Conservation (phyloP, 1,140 invertebrate genomes). For the Zophobas morio region DNA sequence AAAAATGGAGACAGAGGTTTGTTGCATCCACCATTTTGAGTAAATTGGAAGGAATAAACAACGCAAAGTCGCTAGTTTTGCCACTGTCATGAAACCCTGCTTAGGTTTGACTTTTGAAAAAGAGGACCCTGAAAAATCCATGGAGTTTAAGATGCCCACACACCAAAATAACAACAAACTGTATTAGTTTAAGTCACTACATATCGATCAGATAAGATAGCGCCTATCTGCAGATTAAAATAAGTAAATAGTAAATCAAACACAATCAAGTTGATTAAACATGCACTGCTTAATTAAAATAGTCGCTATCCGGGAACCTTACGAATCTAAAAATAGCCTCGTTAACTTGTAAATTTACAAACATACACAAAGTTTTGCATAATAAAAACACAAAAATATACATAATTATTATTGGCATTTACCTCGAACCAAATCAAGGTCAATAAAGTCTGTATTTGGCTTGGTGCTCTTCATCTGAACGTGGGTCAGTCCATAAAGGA, state of each 20-base stretch:
- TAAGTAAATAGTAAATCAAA: too few species aligned
- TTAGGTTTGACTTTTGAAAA: constrained; percentile 95
- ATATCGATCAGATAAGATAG: too few species aligned
- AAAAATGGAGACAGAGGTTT: constrained; percentile 85
- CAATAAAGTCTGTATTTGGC: constrained; percentile 93
- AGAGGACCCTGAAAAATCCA: constrained; percentile 81
- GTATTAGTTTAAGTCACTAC: too few species aligned
- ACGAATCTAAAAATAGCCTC: too few species aligned
- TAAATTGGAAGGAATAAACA: constrained; percentile 87
- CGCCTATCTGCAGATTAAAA: too few species aligned
- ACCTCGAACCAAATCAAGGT: constrained; percentile 93
- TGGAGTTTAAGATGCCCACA: constrained; percentile 39
- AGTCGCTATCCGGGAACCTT: too few species aligned
- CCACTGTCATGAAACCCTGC: constrained; percentile 86
- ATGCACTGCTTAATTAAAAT: too few species aligned
- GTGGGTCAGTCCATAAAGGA: constrained; percentile 86
- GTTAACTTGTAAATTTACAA: too few species aligned
- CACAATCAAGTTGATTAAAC: too few species aligned
- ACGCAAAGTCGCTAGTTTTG: constrained; percentile 83
- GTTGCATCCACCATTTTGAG: constrained; percentile 89
- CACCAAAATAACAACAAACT: too few species aligned
- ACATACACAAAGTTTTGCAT: too few species aligned
- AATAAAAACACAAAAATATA: too few species aligned
- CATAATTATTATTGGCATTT: constrained; percentile 19
- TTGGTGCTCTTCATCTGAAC: constrained; percentile 87